These are phyloP conservation scores for Clarias pachynema DNA, from an alignment of 2,797 vertebrate genomes.

Conservation along the genomic window DNA sequence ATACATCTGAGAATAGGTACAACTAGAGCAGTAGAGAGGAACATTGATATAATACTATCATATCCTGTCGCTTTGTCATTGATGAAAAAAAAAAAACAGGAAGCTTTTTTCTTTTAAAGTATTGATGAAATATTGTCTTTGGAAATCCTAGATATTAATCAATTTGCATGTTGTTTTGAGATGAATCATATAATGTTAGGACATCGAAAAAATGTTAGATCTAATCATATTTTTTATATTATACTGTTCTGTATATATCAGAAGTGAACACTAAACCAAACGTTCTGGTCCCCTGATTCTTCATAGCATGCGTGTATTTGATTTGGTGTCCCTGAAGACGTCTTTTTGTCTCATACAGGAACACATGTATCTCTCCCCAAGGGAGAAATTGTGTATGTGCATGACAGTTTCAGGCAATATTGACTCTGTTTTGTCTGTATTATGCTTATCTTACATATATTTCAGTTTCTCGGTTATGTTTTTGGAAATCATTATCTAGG, in stretches of 20 bases:
- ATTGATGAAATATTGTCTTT: neutral
- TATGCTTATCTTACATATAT: conserved; percentile 49
- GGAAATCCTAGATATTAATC: neutral
- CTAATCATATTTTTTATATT: neutral
- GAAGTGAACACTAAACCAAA: neutral
- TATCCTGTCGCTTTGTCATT: neutral
- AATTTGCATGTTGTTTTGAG: neutral
- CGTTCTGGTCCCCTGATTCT: neutral
- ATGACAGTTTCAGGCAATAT: conserved; percentile 68
- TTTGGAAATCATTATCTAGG: neutral
- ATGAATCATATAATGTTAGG: neutral
- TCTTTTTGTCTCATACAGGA: conserved; percentile 76
- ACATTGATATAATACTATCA: neutral
- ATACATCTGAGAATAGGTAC: conserved; percentile 3
- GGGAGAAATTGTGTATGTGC: conserved; percentile 67
- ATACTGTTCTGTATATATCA: neutral
- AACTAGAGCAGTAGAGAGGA: neutral
- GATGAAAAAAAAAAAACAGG: conserved; percentile 1
- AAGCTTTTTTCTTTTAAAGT: neutral
- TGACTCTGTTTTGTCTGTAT: conserved; percentile 63
- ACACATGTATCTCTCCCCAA: conserved; percentile 68
- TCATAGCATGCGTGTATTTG: conserved; percentile 34
- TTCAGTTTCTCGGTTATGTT: neutral
- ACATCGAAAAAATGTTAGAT: neutral
- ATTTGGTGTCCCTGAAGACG: conserved; percentile 71